A percentile compares a stretch with the other conserved stretches of the same genome.
These are phyloP conservation scores for Lontra canadensis DNA, from an alignment of 2,113 vertebrate genomes.

Conservation along the genomic window DNA sequence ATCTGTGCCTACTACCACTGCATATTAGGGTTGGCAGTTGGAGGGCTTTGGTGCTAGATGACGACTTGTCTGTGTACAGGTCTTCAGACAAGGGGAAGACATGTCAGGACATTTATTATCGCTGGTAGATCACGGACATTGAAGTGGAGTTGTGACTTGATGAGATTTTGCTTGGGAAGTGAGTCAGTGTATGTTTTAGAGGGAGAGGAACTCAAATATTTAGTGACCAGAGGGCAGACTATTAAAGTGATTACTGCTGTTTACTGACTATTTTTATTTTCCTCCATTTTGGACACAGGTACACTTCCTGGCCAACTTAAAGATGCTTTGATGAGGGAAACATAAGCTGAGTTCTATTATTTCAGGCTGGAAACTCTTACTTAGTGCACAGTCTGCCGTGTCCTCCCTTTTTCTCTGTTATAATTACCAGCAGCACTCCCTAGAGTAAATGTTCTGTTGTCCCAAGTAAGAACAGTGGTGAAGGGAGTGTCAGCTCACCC, in stretches of 20 bases:
- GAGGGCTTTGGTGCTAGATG: not conserved
- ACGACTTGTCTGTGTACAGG: not conserved
- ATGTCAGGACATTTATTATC: not conserved
- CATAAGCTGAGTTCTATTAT: not conserved
- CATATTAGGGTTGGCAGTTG: not conserved
- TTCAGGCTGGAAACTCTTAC: not conserved
- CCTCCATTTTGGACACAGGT: not conserved
- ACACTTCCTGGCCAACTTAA: not conserved
- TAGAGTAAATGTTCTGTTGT: not conserved
- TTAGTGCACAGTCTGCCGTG: not conserved
- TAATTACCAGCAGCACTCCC: not conserved
- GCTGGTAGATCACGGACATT: not conserved
- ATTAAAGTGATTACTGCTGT: not conserved
- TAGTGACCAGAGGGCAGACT: not conserved
- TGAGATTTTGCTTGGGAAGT: not conserved
- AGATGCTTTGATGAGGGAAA: not conserved
- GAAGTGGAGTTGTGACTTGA: not conserved
- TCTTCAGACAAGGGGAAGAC: not conserved
- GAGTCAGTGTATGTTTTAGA: not conserved
- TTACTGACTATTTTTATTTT: not conserved
- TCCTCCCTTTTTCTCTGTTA: not conserved
- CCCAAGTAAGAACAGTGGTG: not conserved
- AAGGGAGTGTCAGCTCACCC: not conserved
- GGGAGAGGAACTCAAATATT: not conserved
- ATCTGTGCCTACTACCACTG: not conserved